phyloP scores from a whole-genome alignment of 2,888 invertebrate species.

The Copidosoma aretas region DNA sequence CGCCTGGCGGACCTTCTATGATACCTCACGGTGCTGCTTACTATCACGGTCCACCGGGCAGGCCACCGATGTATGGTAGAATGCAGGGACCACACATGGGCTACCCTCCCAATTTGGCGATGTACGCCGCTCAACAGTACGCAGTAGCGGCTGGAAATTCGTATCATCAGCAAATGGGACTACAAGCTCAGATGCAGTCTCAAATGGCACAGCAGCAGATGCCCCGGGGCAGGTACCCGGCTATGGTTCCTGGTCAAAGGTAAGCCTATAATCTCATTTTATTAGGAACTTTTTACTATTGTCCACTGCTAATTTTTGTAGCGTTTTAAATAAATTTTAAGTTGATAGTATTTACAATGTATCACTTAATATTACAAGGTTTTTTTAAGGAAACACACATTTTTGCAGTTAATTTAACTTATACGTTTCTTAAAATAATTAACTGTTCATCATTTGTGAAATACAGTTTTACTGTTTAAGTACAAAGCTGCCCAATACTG shows the following conservation, averaged over 20 bases:
- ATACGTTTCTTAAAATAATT: too few species aligned
- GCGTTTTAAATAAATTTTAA: too few species aligned
- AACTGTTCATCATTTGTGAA: too few species aligned
- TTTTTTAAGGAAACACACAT: too few species aligned
- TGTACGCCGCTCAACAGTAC: slow-evolving; percentile 51
- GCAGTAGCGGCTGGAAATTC: slow-evolving; percentile 39
- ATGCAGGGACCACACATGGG: slow-evolving; percentile 54
- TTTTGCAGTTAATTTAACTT: too few species aligned
- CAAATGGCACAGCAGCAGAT: slow-evolving; percentile 41
- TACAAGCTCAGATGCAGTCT: slow-evolving; percentile 53
- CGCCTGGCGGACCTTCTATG: slow-evolving; percentile 52
- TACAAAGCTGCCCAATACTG: too few species aligned
- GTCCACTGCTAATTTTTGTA: too few species aligned
- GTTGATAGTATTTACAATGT: too few species aligned
- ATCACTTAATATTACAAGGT: too few species aligned
- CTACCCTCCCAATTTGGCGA: slow-evolving; percentile 54
- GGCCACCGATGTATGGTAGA: slow-evolving; percentile 57
- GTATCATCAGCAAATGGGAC: slow-evolving; percentile 50
- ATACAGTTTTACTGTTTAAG: too few species aligned
- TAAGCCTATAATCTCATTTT: slow-evolving; percentile 17
- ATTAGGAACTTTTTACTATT: background rate
- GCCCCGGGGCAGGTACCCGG: slow-evolving; percentile 42
- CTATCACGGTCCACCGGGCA: slow-evolving; percentile 62
- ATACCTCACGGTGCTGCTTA: slow-evolving; percentile 54
- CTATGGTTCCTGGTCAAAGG: slow-evolving; percentile 44